A percentile compares a stretch with the other conserved stretches of the same genome.
These are phyloP conservation scores for Hyposmocoma kahamanoa DNA, from an alignment of 1,140 invertebrate genomes.

Conservation along the genomic window DNA sequence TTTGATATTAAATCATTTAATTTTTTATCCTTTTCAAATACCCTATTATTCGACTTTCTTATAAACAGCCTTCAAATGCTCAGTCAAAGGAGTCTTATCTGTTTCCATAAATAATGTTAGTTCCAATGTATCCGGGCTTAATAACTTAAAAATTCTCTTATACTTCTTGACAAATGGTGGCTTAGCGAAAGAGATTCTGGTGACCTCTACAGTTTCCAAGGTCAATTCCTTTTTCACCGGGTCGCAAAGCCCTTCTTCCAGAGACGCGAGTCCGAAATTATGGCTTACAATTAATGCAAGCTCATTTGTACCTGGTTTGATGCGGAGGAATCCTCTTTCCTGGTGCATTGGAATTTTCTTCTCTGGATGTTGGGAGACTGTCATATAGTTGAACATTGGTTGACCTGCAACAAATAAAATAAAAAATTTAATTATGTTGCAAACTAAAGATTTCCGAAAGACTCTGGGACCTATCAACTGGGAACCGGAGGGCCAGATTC, in stretches of 20 bases:
- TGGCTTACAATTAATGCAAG: conserved; percentile 77
- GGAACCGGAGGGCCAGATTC: too few species aligned
- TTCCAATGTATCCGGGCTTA: conserved; percentile 65
- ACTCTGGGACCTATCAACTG: too few species aligned
- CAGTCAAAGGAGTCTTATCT: conserved; percentile 68
- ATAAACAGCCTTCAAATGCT: conserved; percentile 76
- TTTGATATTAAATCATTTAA: too few species aligned
- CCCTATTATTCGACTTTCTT: conserved; percentile 28
- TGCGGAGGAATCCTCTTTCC: conserved; percentile 78
- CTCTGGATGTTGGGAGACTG: conserved; percentile 73
- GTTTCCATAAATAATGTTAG: conserved; percentile 76
- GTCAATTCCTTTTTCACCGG: conserved; percentile 47
- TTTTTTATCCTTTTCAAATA: too few species aligned
- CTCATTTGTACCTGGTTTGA: conserved; percentile 75
- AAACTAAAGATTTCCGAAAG: too few species aligned
- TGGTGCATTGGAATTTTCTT: conserved; percentile 77
- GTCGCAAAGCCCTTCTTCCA: conserved; percentile 74
- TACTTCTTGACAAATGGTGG: conserved; percentile 71
- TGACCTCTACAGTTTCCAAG: conserved; percentile 66
- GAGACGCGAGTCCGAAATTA: conserved; percentile 76
- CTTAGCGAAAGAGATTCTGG: conserved; percentile 72
- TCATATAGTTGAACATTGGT: conserved; percentile 77
- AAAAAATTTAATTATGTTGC: not conserved
- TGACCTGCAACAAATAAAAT: conserved; percentile 64
- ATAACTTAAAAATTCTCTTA: conserved; percentile 60